These are phyloP conservation scores for Neuroterus valhalla DNA, from an alignment of 1,140 invertebrate species.

Conservation along the genomic window DNA sequence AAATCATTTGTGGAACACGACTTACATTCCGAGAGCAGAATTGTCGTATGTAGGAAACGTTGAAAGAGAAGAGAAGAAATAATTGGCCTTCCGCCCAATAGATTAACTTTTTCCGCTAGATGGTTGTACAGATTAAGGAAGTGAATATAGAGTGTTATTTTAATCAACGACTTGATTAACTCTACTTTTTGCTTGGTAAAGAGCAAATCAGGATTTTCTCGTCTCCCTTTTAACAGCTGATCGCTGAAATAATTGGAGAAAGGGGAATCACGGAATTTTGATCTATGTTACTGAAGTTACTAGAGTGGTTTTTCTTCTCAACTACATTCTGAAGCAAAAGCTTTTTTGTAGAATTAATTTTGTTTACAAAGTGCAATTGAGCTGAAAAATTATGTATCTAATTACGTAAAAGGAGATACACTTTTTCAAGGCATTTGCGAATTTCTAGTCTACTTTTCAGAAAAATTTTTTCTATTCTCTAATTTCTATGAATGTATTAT, in stretches of 20 bases:
- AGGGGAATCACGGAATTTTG: neutral
- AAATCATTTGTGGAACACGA: too few species aligned
- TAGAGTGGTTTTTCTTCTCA: neutral
- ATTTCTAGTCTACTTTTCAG: too few species aligned
- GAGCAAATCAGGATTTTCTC: neutral
- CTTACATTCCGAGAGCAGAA: neutral
- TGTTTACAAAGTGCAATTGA: too few species aligned
- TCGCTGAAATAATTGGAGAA: conserved; percentile 15
- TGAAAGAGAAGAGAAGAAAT: neutral
- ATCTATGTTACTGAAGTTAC: neutral
- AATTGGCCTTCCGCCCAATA: neutral
- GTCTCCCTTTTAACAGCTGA: neutral
- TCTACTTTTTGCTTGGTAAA: conserved; percentile 1
- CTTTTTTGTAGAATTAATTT: too few species aligned
- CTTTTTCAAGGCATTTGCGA: too few species aligned
- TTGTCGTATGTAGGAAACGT: neutral
- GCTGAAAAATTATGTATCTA: too few species aligned
- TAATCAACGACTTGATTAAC: conserved; percentile 19
- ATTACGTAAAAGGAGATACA: too few species aligned
- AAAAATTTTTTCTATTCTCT: too few species aligned
- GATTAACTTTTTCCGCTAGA: conserved; percentile 1
- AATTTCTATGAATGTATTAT: too few species aligned
- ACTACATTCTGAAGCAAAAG: neutral
- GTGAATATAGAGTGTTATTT: conserved; percentile 24
- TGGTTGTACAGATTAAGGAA: neutral